A percentile compares a stretch with the other conserved stretches of the same genome.
Evolutionary conservation across 2,113 vertebrate species (phyloP).

Genomic region (sheep (Ovis aries)): ARS-UI_Ramb_v3.0 NC_056069.1:57288001-57288500

Average conservation of each 20-base stretch:
- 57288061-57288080: not conserved
- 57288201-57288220: not conserved
- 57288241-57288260: not conserved
- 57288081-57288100: not conserved
- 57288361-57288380: not conserved
- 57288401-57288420: not conserved
- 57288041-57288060: not conserved
- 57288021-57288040: not conserved
- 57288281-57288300: not conserved
- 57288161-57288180: not conserved
- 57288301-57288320: not conserved
- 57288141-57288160: not conserved
- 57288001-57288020: not conserved
- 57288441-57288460: not conserved
- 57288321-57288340: not conserved
- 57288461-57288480: not conserved
- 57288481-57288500: not conserved
- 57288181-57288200: not conserved
- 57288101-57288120: not conserved
- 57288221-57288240: not conserved
- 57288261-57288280: not conserved
- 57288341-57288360: not conserved
- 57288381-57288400: not conserved
- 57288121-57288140: not conserved
- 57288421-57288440: not conserved